Evolutionary conservation across 2,797 vertebrate species (phyloP).

Genomic region (Echeneis naucrates): DNA sequence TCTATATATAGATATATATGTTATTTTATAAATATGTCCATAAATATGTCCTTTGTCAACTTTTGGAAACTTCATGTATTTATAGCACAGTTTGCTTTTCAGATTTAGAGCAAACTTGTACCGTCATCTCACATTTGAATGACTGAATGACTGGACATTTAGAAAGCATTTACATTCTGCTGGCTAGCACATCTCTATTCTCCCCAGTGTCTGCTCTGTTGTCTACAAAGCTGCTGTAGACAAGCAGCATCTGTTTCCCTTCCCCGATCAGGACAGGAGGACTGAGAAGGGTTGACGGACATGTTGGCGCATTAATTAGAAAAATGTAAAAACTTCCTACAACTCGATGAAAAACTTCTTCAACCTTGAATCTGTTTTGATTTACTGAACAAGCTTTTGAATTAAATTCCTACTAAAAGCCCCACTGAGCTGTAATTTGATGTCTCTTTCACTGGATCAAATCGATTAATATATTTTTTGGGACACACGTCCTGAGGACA

Average conservation of each 20-base stretch:
- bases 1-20: too few relatives aligned
- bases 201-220: slow-evolving; percentile 44
- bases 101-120: neutral
- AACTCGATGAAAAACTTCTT: slow-evolving; percentile 27
- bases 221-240: slow-evolving; percentile 63
- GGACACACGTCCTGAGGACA: slow-evolving; percentile 36
- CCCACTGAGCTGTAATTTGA: slow-evolving; percentile 48
- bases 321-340: slow-evolving; percentile 29
- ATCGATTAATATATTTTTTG: slow-evolving; percentile 59
- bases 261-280: slow-evolving; percentile 53
- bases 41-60: neutral
- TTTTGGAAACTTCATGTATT: neutral
- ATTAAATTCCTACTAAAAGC: slow-evolving; percentile 55
- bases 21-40: neutral
- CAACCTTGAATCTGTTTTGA: slow-evolving; percentile 45
- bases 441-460: slow-evolving; percentile 59
- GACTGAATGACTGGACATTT: slow-evolving; percentile 39
- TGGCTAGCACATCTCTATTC: slow-evolving; percentile 39
- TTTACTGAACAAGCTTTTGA: slow-evolving; percentile 45
- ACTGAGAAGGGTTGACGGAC: slow-evolving; percentile 18
- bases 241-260: slow-evolving; percentile 50
- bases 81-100: slow-evolving; percentile 1
- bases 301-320: slow-evolving; percentile 27
- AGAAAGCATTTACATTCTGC: slow-evolving; percentile 49
- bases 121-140: slow-evolving; percentile 12